A percentile compares a stretch with the other conserved stretches of the same genome.
Evolutionary conservation across 2,888 invertebrate genomes (phyloP).

Genomic region (Sesamia inferens): DNA sequence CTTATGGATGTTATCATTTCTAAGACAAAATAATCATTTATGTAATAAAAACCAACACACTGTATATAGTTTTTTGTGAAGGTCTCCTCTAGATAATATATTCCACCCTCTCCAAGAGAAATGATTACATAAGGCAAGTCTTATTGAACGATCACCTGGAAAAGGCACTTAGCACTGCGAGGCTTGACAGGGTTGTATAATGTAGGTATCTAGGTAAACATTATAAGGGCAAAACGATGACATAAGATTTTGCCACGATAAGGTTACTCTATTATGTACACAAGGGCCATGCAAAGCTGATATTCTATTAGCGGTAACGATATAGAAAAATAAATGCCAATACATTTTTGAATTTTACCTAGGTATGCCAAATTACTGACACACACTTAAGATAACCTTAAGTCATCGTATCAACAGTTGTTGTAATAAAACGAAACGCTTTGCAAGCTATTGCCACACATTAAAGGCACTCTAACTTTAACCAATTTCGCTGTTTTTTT

Average conservation of each 20-base stretch:
- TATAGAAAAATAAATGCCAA: neutral
- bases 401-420: neutral
- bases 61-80: constrained; percentile 4
- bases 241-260: constrained; percentile 9
- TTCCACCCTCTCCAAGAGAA: constrained; percentile 20
- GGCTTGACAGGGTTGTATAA: constrained; percentile 34
- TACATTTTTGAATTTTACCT: neutral
- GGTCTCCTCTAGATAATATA: neutral
- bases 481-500: neutral
- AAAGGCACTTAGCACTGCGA: constrained; percentile 38
- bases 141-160: constrained; percentile 43
- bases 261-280: neutral
- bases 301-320: neutral
- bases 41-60: constrained; percentile 18
- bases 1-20: neutral
- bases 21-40: neutral
- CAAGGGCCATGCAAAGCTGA: neutral
- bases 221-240: constrained; percentile 17
- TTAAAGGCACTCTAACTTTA: neutral
- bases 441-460: neutral
- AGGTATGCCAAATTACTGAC: neutral
- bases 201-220: constrained; percentile 28
- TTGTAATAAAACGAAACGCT: neutral
- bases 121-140: constrained; percentile 33
- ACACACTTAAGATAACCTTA: neutral